Base-by-base conservation (phyloP, 2,113 vertebrate species). In the Lepisosteus oculatus region DNA sequence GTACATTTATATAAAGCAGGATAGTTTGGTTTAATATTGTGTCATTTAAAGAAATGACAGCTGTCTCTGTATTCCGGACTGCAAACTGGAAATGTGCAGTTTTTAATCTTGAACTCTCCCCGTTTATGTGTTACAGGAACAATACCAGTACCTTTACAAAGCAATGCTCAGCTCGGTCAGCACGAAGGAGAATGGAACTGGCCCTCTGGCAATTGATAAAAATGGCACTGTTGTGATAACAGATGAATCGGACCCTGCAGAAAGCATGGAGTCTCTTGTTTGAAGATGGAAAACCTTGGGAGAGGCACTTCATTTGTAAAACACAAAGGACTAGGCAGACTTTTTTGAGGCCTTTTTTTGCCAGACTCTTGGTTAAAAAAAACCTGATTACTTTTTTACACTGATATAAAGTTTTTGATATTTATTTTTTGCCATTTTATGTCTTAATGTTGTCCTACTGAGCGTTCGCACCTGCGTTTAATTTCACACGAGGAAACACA, bases 391-490 rank as follows among this genome's bases (percentile, higher is more conserved):
- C 95, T 97, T 98, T 97, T 99, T 96, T 98, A 99, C 95, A 97
- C 95, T 95, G 95, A 99, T 97, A 94, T 85, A 96, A 90, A 96
- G 94, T 92, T 95, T 97, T 99, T 96, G 93, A 97, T 97, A 97
- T 97, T 98, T 97, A 95, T 97, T 98, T 29, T 97, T 96, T 96
- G 94, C 95, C 95, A 96, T 97, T 97, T 96, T 97, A 94, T 96
- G 95, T 97, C 95, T 95, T 96, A 96, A 95, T 93, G 94, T 95
- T 96, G 95, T 96, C 93, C 94, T 95, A 95, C 93, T 95, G 93
- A 97, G 93, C 93, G 92, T 95, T 92, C 92, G 93, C 94, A 93
- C 93, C 95, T 93, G 91, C 90, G 84, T 93, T 95, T 94, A 86
- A 86, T 95, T 94, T 94, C 88, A 93, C 88, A 92, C 85, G 81